phyloP scores from a whole-genome alignment of 1,140 invertebrate species.

The Melipona quadrifasciata region DNA sequence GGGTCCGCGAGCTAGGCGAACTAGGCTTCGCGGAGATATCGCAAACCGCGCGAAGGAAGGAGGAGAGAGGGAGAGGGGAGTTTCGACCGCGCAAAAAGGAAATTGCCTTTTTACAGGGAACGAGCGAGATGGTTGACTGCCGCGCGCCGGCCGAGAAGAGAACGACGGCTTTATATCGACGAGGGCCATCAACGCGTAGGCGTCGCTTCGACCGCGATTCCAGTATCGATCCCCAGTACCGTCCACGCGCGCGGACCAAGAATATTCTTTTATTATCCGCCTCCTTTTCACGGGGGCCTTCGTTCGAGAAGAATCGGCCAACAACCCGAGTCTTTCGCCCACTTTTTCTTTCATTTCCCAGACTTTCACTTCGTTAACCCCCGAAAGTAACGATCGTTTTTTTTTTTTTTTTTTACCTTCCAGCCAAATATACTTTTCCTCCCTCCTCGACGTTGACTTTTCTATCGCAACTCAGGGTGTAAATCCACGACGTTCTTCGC shows the following conservation, averaged over 20 bases:
- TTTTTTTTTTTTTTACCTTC: too few relatives aligned
- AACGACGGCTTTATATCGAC: constrained; percentile 40
- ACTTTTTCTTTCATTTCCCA: not conserved
- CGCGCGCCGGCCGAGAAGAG: constrained; percentile 16
- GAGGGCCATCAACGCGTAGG: constrained; percentile 49
- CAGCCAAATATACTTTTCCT: not conserved
- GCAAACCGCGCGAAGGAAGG: not conserved
- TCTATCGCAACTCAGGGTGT: too few relatives aligned
- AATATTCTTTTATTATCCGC: constrained; percentile 51
- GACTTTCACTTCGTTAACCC: not conserved
- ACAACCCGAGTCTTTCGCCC: not conserved
- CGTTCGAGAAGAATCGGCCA: not conserved
- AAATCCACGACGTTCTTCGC: too few relatives aligned
- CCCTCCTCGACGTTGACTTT: not conserved
- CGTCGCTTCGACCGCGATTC: constrained; percentile 48
- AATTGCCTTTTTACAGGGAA: constrained; percentile 53
- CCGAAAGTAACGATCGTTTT: too few relatives aligned
- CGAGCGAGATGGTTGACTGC: constrained; percentile 9
- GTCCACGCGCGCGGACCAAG: constrained; percentile 47
- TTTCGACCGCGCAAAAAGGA: constrained; percentile 19
- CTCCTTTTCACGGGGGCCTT: constrained; percentile 2
- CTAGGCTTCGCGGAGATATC: not conserved
- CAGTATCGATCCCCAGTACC: constrained; percentile 55
- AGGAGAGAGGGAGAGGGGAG: not conserved
- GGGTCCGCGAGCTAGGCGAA: not conserved